Conservation (phyloP, 1,140 invertebrate genomes). For the Macrosteles quadrilineatus region DNA sequence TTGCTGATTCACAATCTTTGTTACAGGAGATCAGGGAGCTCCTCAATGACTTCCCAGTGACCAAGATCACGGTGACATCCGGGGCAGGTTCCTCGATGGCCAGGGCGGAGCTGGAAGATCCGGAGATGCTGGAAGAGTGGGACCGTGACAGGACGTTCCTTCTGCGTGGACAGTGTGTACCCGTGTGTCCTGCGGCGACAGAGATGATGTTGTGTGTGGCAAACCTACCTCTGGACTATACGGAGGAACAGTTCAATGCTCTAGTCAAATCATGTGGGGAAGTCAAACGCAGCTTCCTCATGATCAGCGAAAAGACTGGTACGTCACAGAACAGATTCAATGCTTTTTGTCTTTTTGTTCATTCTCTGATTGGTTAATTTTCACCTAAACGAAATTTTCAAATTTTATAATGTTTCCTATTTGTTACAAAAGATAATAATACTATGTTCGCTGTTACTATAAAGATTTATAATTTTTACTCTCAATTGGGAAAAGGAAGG, state of each 20-base stretch:
- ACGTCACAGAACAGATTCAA: too few relatives aligned
- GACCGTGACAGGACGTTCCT: constrained; percentile 47
- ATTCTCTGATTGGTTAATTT: too few relatives aligned
- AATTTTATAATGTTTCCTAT: too few relatives aligned
- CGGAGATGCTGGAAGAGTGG: constrained; percentile 51
- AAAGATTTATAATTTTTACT: too few relatives aligned
- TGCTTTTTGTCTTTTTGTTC: too few relatives aligned
- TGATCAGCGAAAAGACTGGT: constrained; percentile 59
- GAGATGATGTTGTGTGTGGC: constrained; percentile 60
- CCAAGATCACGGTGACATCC: constrained; percentile 44
- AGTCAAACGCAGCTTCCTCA: constrained; percentile 56
- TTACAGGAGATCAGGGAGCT: constrained; percentile 49
- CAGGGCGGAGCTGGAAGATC: constrained; percentile 47
- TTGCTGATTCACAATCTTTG: too few relatives aligned
- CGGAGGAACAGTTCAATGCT: constrained; percentile 54
- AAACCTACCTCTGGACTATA: constrained; percentile 53
- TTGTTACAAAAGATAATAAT: too few relatives aligned
- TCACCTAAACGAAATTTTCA: too few relatives aligned
- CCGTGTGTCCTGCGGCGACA: constrained; percentile 53
- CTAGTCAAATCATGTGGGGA: constrained; percentile 54
- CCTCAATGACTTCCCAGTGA: constrained; percentile 48
- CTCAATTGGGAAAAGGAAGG: too few relatives aligned
- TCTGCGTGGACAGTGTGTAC: constrained; percentile 51
- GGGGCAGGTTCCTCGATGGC: constrained; percentile 49
- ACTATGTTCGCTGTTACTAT: too few relatives aligned